These are phyloP conservation scores for Mus caroli DNA, from an alignment of 2,797 vertebrate genomes.

Conservation along the genomic window DNA sequence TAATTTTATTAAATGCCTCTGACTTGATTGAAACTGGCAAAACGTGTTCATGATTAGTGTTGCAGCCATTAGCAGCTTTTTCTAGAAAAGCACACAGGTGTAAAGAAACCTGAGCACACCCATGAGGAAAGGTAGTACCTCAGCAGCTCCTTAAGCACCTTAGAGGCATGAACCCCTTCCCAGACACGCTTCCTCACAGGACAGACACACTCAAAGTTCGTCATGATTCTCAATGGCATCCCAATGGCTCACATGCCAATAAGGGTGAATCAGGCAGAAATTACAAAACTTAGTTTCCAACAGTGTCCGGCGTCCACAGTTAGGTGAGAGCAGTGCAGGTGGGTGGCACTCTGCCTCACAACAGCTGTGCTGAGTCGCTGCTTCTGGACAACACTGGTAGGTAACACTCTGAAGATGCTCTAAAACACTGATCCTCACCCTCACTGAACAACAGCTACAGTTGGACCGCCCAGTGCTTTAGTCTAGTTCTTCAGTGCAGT, in stretches of 20 bases:
- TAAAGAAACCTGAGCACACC: background rate
- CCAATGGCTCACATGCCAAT: background rate
- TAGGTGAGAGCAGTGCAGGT: slow-evolving; percentile 7
- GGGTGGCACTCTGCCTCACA: background rate
- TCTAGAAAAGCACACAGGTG: background rate
- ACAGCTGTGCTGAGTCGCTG: slow-evolving; percentile 54
- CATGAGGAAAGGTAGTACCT: background rate
- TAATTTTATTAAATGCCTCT: slow-evolving; percentile 74
- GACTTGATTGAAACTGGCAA: slow-evolving; percentile 39
- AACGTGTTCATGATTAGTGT: slow-evolving; percentile 15
- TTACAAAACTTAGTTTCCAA: background rate
- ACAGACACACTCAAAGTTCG: background rate
- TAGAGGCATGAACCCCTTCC: slow-evolving; percentile 30
- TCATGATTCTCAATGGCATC: slow-evolving; percentile 9
- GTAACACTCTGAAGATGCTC: slow-evolving; percentile 53
- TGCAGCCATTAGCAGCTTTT: slow-evolving; percentile 13
- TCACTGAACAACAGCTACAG: slow-evolving; percentile 46
- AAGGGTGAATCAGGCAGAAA: background rate
- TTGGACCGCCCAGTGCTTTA: slow-evolving; percentile 55
- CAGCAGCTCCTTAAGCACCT: slow-evolving; percentile 57
- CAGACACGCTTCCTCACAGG: slow-evolving; percentile 46
- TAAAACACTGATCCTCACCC: slow-evolving; percentile 54
- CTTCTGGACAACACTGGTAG: slow-evolving; percentile 75
- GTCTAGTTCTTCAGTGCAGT: slow-evolving; percentile 78
- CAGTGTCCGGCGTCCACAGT: background rate